Base-by-base conservation (phyloP, 2,797 vertebrate genomes). In the Zalophus californianus region DNA sequence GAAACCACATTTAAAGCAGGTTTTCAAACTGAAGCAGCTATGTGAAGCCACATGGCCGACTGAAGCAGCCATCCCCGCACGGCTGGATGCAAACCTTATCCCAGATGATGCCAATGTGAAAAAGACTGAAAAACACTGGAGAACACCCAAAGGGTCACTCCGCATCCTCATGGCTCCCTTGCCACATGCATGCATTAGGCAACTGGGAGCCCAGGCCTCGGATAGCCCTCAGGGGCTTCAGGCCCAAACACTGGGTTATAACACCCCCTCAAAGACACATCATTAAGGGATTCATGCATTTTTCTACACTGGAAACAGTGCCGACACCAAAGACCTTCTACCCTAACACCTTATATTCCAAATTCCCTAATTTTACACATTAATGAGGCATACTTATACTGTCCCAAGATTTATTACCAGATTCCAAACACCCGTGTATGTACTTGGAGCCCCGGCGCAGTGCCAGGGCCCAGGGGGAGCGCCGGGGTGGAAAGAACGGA, bases 1-100 rank as follows among this genome's bases (percentile, higher is more conserved):
- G 97, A 97, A 92, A 5, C 38, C 54, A 97, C 97, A 98, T 96
- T 98, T 5, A 97, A 97, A 97, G 79, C 90, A 60, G 86, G 75
- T 90, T 25, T 54, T 87, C 89, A 90, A 97, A 98, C 97, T 75
- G 97, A 92, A 97, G 96, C 91, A 96, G 29, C 97, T 96, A 96
- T 9, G 13, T 56, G 98, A 98, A 98, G 82, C 96, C 96, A 62
- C 95, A 92, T 99, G 99, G 99, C 99, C 99, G 99, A 99, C 99
- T 97, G 98, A 99, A 99, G 99, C 99, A 98, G 99, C 99, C 32
- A 98, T 97, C 98, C 98, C 99, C 99, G 99, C 99, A 99, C 99
- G 98, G 99, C 98, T 97, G 98, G 97, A 98, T 97, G 98, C 99
- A 99, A 99, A 99, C 98, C 97, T 97, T 99, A 99, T 97, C 98